Percentiles rank a stretch among this genome's conserved stretches.
Conservation (phyloP, 2,113 vertebrate genomes). For the Bufo bufo region DNA sequence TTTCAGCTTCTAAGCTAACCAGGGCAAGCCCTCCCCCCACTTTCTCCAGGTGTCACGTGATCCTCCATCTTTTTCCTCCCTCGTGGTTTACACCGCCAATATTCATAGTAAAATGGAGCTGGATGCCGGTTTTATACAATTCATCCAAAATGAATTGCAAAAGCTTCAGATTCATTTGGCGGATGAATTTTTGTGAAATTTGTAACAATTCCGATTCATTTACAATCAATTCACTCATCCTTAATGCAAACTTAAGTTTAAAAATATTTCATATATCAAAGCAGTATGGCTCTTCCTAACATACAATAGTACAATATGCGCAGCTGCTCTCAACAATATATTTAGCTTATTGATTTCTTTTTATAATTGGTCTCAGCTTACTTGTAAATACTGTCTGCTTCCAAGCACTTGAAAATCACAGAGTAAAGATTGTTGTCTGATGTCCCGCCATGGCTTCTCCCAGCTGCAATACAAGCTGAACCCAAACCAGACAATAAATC, state of each 20-base stretch:
- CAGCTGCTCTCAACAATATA: slow-evolving; percentile 1
- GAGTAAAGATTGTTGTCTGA: slow-evolving; percentile 88
- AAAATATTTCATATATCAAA: background rate
- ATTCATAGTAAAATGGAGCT: too few relatives aligned
- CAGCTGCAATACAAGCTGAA: slow-evolving; percentile 92
- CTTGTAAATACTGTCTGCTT: slow-evolving; percentile 98
- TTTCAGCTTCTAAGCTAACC: too few relatives aligned
- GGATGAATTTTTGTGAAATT: too few relatives aligned
- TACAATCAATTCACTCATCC: too few relatives aligned
- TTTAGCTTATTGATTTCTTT: slow-evolving; percentile 6
- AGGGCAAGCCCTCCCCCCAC: too few relatives aligned
- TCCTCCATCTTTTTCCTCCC: too few relatives aligned
- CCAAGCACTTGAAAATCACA: slow-evolving; percentile 98
- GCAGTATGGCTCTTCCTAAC: background rate
- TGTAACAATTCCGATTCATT: too few relatives aligned
- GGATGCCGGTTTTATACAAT: too few relatives aligned
- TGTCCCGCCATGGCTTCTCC: slow-evolving; percentile 82
- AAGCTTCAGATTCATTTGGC: too few relatives aligned
- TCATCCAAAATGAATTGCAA: too few relatives aligned
- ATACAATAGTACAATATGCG: background rate
- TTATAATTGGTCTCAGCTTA: slow-evolving; percentile 70
- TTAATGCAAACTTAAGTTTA: background rate
- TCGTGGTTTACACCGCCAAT: too few relatives aligned
- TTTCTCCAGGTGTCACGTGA: too few relatives aligned
- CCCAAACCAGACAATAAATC: slow-evolving; percentile 93